These are phyloP conservation scores for Lytechinus variegatus DNA, from an alignment of 35 echinoderm and acorn worm species.

Conservation along the genomic window DNA sequence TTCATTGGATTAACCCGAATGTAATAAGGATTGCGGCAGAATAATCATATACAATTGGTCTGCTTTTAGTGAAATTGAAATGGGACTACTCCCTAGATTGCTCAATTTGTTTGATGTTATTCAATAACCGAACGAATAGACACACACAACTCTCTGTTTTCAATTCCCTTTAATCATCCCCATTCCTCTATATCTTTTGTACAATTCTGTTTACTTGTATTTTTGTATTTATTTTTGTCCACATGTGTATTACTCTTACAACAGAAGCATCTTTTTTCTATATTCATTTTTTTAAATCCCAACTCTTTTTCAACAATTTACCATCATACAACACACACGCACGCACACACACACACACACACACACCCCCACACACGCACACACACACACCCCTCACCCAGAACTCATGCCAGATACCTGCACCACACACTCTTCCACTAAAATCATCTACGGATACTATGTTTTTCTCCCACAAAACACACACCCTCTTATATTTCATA, in stretches of 20 bases:
- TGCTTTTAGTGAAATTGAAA: conserved; percentile 5
- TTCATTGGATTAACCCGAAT: background rate
- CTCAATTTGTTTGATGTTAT: background rate
- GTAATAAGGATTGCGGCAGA: background rate
- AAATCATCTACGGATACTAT: too few relatives aligned
- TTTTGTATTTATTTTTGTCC: background rate
- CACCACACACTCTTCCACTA: too few relatives aligned
- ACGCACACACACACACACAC: too few relatives aligned
- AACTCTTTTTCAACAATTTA: too few relatives aligned
- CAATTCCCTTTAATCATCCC: background rate
- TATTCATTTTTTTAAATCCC: background rate
- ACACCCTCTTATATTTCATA: background rate
- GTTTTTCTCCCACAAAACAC: too few relatives aligned
- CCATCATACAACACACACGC: too few relatives aligned
- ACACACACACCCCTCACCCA: too few relatives aligned
- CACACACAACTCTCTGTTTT: background rate
- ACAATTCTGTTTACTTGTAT: background rate
- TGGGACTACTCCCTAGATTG: background rate
- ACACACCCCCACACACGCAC: too few relatives aligned
- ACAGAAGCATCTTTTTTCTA: background rate
- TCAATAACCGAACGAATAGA: background rate
- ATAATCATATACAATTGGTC: background rate
- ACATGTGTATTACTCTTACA: background rate
- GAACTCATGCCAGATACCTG: too few relatives aligned
- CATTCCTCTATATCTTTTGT: background rate